Evolutionary conservation across 2,113 vertebrate species (phyloP), one percentile per base, ranked within the genome.

Genomic region (Xenus cinereus): DNA sequence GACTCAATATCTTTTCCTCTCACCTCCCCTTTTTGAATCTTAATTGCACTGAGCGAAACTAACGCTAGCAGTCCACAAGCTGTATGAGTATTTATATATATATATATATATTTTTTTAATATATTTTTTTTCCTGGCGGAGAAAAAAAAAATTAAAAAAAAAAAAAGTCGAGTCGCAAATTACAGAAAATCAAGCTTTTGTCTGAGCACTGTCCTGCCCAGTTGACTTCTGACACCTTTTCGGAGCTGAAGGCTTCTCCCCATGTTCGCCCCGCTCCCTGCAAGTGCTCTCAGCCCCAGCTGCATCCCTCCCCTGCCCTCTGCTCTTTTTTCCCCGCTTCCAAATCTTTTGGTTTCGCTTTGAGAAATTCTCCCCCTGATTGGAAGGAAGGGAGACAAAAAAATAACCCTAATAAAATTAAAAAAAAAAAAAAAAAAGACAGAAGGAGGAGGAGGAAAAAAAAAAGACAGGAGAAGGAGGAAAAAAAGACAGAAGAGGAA

Each of bases 201-300:
- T 90, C 62, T 66, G 94, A 90, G 63, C 76, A 17, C 73, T 50
- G 73, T 80, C 82, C 39, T 45, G 93, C 21, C 37, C 82, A 19
- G 59, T 54, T 78, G 82, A 45, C 37, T 91, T 75, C 93, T 85
- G 94, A 87, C 83, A 89, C 76, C 53, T 93, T 95, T 87, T 83
- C 63, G 76, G 87, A 68, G 94, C 79, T 33, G 10, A 78, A 45
- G 1, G 69, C 48, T 83, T 63, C 48, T 83, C 63, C 45, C 85
- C 71, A 28, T 62, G 48, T n/a, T 90, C 68, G 22, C 67, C 53
- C 79, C 8, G 20, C 32, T 59, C 46, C 53, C 48, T 39, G 75
- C 37, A 46, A 81, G 64, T 12, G 41, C 35, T 68, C 68, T 84
- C 89, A 87, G 82, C 67, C 71, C 56, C 48, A 51, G 59, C 81